Conservation (phyloP, 2,888 invertebrate species). For the Galeopsomyia nigrocyanea region DNA sequence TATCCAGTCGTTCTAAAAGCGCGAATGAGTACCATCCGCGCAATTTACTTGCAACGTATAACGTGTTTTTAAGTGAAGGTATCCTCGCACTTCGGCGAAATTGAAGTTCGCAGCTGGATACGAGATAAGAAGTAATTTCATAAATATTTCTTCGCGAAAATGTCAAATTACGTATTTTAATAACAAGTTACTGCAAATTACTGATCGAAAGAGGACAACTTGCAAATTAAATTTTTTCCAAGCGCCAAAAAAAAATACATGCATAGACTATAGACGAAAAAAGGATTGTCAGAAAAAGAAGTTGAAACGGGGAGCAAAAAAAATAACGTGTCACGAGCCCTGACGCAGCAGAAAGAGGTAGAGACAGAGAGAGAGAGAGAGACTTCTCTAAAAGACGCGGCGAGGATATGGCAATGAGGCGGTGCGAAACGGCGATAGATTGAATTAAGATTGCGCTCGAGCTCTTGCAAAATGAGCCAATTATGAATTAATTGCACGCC, state of each 20-base stretch:
- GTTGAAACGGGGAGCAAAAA: not conserved
- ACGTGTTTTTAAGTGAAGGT: conserved; percentile 25
- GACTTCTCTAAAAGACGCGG: not conserved
- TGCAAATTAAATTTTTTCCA: no score
- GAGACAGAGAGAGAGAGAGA: conserved; percentile 9
- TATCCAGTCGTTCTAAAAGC: conserved; percentile 28
- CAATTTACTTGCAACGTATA: conserved; percentile 20
- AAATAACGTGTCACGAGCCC: not conserved
- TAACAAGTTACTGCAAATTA: no score
- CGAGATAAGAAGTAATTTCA: conserved; percentile 6
- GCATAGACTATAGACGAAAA: not conserved
- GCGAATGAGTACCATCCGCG: conserved; percentile 3
- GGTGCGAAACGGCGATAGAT: conserved; percentile 66
- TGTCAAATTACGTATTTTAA: no score
- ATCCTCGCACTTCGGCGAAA: conserved; percentile 8
- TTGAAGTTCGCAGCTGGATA: not conserved
- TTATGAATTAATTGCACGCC: conserved; percentile 66
- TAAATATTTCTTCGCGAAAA: no score
- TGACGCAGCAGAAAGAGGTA: conserved; percentile 22
- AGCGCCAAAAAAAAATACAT: no score
- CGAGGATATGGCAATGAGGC: conserved; percentile 60
- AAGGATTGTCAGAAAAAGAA: conserved; percentile 19
- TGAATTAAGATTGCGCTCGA: conserved; percentile 66
- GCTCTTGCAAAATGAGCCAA: conserved; percentile 66
- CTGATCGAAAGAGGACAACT: no score